Base-by-base conservation (phyloP, 2,113 vertebrate species). In the Tetrax tetrax region DNA sequence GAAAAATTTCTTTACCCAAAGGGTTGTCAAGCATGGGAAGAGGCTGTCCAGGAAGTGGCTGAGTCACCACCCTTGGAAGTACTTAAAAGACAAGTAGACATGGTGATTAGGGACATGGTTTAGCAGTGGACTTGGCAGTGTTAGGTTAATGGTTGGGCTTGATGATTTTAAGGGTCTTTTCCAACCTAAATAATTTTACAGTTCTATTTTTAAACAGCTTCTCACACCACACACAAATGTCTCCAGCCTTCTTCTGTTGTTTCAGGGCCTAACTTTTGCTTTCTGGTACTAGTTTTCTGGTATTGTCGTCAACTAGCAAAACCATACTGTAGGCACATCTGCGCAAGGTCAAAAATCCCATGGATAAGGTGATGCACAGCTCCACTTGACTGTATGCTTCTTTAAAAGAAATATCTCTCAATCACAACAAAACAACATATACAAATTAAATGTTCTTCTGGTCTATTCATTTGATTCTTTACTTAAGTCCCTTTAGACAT, bases 151-250 rank as follows among this genome's bases (percentile, higher is more conserved):
- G 1, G 8, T 4, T 74, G 22, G 14, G 78, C 50, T 74, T 1
- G 1, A 15, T 41, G 60, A 57, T 12, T 28, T 68, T 41, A 45
- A 50, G 6, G 28, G 22, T 80, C 19, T 59, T 47, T 72, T 93
- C 18, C 38, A 69, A 89, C 4, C 4, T 13, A 63, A 82, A 76
- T 16, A 5, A 45, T 66, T 86, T 14, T 38, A 66, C 2, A 0
- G 28, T n/a, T 94, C 71, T 33, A 21, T 72, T 72, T 59, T 84
- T 87, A 50, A 84, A 84, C 19, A 80, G 27, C 12, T 88, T 88
- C 54, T 86, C 45, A 69, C 10, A 69, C 0, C 0, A 80, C 75
- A 68, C 6, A 72, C 20, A 79, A 81, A 75, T 7, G 79, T 21
- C 7, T 79, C 6, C 41, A 57, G 16, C 5, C 18, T 14, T 24